phyloP scores from a whole-genome alignment of 1,140 invertebrate species.

The Copidosoma floridanum region DNA sequence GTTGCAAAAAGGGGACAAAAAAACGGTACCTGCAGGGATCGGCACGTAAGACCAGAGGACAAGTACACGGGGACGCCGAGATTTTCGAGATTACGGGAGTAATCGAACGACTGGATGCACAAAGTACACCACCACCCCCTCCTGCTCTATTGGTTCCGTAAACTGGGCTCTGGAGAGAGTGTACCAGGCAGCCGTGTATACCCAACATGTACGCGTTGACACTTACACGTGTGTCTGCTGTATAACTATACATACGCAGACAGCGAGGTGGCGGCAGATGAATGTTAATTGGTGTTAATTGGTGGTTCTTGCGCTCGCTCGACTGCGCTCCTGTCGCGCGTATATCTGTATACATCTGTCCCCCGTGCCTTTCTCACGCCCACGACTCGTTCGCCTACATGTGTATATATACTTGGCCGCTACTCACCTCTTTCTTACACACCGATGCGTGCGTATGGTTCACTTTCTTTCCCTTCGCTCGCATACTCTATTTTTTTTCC shows the following conservation, averaged over 20 bases:
- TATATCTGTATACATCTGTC: not conserved
- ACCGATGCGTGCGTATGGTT: too few relatives aligned
- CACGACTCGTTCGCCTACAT: slow-evolving; percentile 17
- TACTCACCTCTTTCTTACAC: too few relatives aligned
- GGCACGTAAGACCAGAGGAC: too few relatives aligned
- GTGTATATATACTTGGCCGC: not conserved
- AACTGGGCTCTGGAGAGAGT: not conserved
- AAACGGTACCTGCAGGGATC: too few relatives aligned
- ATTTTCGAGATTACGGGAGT: not conserved
- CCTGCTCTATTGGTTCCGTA: slow-evolving; percentile 16
- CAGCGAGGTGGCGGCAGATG: slow-evolving; percentile 40
- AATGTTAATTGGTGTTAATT: slow-evolving; percentile 52
- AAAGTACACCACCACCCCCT: slow-evolving; percentile 24
- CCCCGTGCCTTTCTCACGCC: slow-evolving; percentile 45
- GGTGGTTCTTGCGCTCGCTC: slow-evolving; percentile 29
- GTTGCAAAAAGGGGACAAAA: not conserved
- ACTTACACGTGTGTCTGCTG: too few relatives aligned
- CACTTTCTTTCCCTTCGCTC: not conserved
- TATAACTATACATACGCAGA: too few relatives aligned
- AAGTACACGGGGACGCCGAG: too few relatives aligned
- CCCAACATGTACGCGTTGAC: too few relatives aligned
- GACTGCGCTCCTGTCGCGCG: slow-evolving; percentile 19
- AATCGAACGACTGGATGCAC: slow-evolving; percentile 13
- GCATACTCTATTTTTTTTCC: too few relatives aligned
- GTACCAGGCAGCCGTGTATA: not conserved